Evolutionary conservation across 2,797 vertebrate species (phyloP).

Genomic region (Pyrocephalus nanus): DNA sequence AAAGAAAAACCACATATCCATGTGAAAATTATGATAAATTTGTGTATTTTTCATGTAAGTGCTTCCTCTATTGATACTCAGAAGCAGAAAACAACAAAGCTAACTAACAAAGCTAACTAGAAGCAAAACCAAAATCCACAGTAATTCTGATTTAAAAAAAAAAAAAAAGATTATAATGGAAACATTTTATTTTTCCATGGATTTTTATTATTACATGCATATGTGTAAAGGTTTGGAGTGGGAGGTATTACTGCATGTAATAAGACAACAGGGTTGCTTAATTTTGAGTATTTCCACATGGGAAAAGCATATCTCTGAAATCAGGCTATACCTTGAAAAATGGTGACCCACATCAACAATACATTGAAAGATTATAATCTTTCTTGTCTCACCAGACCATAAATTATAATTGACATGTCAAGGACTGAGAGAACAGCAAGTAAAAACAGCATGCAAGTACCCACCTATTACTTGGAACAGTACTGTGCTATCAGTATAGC

Average conservation of each 20-base stretch:
- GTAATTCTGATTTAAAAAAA: background rate
- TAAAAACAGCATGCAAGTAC: background rate
- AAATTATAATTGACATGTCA: background rate
- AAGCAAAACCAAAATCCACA: background rate
- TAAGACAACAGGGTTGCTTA: background rate
- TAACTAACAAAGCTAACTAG: background rate
- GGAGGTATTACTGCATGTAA: background rate
- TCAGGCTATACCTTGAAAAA: background rate
- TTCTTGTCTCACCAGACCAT: background rate
- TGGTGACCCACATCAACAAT: background rate
- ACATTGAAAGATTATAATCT: background rate
- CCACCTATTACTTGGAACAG: background rate
- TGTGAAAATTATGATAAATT: background rate
- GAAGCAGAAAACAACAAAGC: background rate
- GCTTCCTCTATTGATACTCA: background rate
- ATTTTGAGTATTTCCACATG: background rate
- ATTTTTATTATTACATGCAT: background rate
- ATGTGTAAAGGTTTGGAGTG: background rate
- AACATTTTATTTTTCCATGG: background rate
- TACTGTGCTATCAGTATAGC: background rate
- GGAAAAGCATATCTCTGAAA: background rate
- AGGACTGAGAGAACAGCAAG: background rate
- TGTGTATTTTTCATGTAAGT: background rate
- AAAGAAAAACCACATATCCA: conserved; percentile 4
- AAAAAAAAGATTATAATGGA: background rate